A percentile compares a stretch with the other conserved stretches of the same genome.
Conservation (phyloP, 2,888 invertebrate species). For the Malthinus flaveolus region DNA sequence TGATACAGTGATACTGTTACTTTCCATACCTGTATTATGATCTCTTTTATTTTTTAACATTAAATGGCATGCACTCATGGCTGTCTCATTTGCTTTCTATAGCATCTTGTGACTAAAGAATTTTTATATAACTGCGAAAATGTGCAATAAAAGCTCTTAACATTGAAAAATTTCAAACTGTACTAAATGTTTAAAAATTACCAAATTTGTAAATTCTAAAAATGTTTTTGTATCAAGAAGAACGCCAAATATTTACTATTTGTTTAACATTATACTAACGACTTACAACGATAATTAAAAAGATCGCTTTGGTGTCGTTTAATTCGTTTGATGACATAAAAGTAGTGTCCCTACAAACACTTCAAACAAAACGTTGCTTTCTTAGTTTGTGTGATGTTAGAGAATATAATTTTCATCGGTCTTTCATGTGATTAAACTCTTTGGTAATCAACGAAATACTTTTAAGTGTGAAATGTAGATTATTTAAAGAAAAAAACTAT, state of each 20-base stretch:
- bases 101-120: too few species aligned
- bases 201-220: not conserved
- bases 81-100: too few species aligned
- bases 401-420: conserved; percentile 9
- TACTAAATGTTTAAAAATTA: not conserved
- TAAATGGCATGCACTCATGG: too few species aligned
- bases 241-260: too few species aligned
- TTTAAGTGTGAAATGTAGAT: conserved; percentile 1
- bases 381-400: conserved; percentile 40
- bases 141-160: too few species aligned
- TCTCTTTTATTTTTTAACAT: too few species aligned
- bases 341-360: conserved; percentile 9
- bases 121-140: too few species aligned
- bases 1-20: too few species aligned
- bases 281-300: not conserved
- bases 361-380: conserved; percentile 33
- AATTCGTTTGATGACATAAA: not conserved
- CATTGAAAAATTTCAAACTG: not conserved
- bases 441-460: not conserved
- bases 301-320: not conserved
- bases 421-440: not conserved
- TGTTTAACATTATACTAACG: not conserved
- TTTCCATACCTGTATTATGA: too few species aligned
- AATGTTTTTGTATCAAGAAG: not conserved
- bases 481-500: too few species aligned